phyloP scores from a whole-genome alignment of 1,140 invertebrate species.

The Conus ventricosus region DNA sequence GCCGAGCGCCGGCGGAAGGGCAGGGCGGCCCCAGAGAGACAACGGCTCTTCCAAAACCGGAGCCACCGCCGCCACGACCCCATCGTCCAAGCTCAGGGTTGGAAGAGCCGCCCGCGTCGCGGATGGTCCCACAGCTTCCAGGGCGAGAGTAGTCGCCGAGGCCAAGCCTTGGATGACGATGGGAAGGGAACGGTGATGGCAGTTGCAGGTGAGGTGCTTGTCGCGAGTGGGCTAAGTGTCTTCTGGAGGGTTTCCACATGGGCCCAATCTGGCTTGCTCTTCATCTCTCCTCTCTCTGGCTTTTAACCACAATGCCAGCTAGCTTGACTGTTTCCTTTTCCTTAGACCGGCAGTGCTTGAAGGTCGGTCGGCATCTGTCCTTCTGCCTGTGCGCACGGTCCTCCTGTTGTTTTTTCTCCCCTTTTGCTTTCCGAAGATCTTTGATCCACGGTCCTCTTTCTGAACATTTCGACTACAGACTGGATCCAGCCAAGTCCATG shows the following conservation, averaged over 20 bases:
- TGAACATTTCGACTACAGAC: too few species aligned
- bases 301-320: not conserved
- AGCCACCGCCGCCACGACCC: not conserved
- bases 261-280: not conserved
- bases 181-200: not conserved
- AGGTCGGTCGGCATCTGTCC: too few species aligned
- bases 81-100: not conserved
- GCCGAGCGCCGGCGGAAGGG: not conserved
- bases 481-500: too few species aligned
- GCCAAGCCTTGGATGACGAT: not conserved
- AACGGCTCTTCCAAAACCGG: not conserved
- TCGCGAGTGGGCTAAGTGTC: constrained; percentile 9
- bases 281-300: not conserved
- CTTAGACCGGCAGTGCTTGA: not conserved
- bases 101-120: not conserved
- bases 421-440: too few species aligned
- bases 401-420: too few species aligned
- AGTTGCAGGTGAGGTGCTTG: not conserved
- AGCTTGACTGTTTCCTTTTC: not conserved
- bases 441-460: too few species aligned
- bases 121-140: not conserved
- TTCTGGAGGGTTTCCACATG: not conserved
- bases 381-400: too few species aligned
- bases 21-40: not conserved
- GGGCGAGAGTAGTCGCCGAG: not conserved